Evolutionary conservation across 2,113 vertebrate genomes (phyloP), one percentile per base, ranked within the genome.

Genomic region (Microcebus griseorufus): DNA sequence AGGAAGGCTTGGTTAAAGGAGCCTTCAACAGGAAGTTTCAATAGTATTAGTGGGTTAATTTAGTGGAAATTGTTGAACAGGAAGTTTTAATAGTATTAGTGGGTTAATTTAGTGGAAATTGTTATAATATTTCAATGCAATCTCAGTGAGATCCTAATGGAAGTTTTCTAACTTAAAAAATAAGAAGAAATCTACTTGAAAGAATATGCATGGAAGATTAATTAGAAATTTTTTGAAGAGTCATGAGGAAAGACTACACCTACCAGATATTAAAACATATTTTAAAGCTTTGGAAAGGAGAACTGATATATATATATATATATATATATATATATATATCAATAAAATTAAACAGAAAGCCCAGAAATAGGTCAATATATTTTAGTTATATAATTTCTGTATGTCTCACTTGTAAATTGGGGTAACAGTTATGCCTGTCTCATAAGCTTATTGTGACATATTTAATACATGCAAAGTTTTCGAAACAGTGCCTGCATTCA

Each of bases 281-380:
- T 89, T 70, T 89, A 91, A 78, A 67, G 27, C 22, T 80, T 79
- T 86, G 82, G n/a, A 51, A 95, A 80, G 53, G 64, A 72, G 42
- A 86, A 72, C 42, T 80, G 80, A 78, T 14, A 7, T 62, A 53
- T 11, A 42, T 39, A 39, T 6, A 72, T 84, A 70, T 42, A 64
- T 42, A 42, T 42, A 42, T 37, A 37, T 37, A 37, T 37, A 72
- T 84, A 70, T 42, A 91, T 55, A 42, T 55, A 45, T 32, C 27
- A 70, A 72, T 53, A 72, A 79, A 69, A 53, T 53, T 70, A 55
- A 85, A n/a, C 3, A 51, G 17, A 53, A 23, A 64, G n/a, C 2
- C 17, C 82, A 55, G n/a, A 80, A 64, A 87, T 37, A n/a, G 14
- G 18, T 53, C 17, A 45, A n/a, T 13, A 6, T 39, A 81, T 55